phyloP scores from a whole-genome alignment of 2,888 invertebrate genomes.

The Acheta domesticus region DNA sequence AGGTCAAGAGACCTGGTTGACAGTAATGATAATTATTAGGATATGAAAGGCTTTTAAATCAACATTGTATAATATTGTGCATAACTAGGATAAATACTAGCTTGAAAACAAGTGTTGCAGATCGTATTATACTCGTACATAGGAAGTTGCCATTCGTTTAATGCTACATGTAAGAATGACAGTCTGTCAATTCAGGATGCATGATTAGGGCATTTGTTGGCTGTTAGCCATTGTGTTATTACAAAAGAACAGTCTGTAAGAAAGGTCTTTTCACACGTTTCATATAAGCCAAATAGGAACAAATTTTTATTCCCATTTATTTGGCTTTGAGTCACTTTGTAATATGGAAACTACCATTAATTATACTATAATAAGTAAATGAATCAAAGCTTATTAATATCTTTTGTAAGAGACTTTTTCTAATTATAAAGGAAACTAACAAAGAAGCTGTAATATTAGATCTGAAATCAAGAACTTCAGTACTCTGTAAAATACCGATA shows the following conservation, averaged over 20 bases:
- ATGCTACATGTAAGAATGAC: neutral
- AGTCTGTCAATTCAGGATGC: neutral
- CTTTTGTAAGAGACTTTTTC: neutral
- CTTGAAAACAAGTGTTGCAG: neutral
- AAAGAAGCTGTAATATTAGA: neutral
- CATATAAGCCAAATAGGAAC: neutral
- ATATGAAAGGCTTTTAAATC: conserved; percentile 1
- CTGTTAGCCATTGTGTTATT: neutral
- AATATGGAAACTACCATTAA: neutral
- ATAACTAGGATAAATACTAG: neutral
- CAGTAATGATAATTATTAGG: neutral
- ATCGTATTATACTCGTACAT: neutral
- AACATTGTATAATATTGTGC: neutral
- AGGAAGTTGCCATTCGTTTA: neutral
- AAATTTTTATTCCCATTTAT: neutral
- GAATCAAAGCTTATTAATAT: neutral
- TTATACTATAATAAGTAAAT: too few relatives aligned
- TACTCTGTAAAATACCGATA: neutral
- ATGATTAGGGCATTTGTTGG: neutral
- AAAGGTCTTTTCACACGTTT: neutral
- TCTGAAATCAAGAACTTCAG: conserved; percentile 1
- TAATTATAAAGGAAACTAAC: conserved; percentile 4
- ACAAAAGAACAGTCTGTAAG: neutral
- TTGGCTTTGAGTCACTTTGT: neutral
- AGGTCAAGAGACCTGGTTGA: too few relatives aligned